Percentiles rank a stretch among this genome's conserved stretches.
phyloP scores from a whole-genome alignment of 1,140 invertebrate genomes.

The Drosophila eugracilis region DNA sequence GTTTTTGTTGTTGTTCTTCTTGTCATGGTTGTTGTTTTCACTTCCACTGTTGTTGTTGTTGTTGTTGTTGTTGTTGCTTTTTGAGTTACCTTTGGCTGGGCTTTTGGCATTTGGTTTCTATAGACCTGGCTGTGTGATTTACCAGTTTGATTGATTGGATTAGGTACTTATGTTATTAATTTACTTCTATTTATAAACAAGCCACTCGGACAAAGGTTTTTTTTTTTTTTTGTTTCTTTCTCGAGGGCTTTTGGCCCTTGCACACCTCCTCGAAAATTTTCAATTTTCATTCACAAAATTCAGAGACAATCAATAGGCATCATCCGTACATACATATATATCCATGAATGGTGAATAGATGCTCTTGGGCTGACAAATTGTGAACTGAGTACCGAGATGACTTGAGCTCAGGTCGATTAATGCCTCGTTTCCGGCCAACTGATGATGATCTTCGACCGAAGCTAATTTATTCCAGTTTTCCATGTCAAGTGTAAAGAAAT shows the following conservation, averaged over 20 bases:
- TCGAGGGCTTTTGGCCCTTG: conserved; percentile 27
- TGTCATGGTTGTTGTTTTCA: conserved; percentile 58
- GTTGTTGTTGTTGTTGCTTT: conserved; percentile 32
- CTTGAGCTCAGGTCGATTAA: conserved; percentile 61
- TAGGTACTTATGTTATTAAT: conserved; percentile 84
- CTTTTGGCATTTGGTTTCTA: conserved; percentile 58
- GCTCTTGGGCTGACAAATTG: conserved; percentile 69
- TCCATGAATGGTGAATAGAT: conserved; percentile 44
- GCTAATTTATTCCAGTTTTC: conserved; percentile 53
- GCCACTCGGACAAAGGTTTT: conserved; percentile 69
- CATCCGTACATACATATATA: too few relatives aligned
- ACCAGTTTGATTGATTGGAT: conserved; percentile 83
- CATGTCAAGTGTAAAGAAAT: conserved; percentile 72
- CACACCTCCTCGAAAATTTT: conserved; percentile 38
- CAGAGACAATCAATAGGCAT: conserved; percentile 51
- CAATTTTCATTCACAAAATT: conserved; percentile 76
- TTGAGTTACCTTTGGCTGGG: conserved; percentile 59
- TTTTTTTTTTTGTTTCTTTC: too few relatives aligned
- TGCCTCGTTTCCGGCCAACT: conserved; percentile 64
- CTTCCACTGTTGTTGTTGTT: conserved; percentile 51
- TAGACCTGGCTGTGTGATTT: conserved; percentile 77
- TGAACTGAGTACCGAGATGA: conserved; percentile 42
- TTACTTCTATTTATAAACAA: conserved; percentile 83
- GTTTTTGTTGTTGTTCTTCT: conserved; percentile 55
- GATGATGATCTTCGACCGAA: conserved; percentile 3